Evolutionary conservation across 2,888 invertebrate species (phyloP).

Genomic region (Tinea pellionella): DNA sequence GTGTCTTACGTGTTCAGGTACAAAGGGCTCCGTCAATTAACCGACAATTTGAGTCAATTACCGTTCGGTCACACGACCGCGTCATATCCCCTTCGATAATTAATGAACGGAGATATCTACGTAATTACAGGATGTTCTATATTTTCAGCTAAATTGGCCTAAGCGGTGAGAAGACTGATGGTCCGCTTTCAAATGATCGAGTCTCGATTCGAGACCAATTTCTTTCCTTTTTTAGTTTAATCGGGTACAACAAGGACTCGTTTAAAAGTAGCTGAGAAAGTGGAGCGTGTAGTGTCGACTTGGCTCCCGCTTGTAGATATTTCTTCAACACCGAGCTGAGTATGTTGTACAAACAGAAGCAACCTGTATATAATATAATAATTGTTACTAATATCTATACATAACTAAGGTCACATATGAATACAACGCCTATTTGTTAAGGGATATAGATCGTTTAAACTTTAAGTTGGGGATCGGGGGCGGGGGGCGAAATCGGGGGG

Average conservation of each 20-base stretch:
- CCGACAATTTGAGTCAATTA: conserved; percentile 3
- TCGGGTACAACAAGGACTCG: too few species aligned
- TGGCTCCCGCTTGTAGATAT: too few species aligned
- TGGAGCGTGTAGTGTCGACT: too few species aligned
- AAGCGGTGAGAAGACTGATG: too few species aligned
- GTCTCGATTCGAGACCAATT: too few species aligned
- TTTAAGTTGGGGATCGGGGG: neutral
- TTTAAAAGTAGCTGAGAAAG: too few species aligned
- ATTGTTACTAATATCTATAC: neutral
- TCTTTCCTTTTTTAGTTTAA: too few species aligned
- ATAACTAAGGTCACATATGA: neutral
- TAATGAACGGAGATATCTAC: neutral
- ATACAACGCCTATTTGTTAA: neutral
- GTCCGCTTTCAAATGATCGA: too few species aligned
- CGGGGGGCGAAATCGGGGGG: neutral
- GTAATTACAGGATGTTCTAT: neutral
- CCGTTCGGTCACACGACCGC: neutral
- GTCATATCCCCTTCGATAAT: neutral
- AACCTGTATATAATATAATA: neutral
- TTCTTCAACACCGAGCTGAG: too few species aligned
- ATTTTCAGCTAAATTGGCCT: too few species aligned
- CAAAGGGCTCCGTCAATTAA: neutral
- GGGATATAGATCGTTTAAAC: neutral
- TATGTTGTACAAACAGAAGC: neutral
- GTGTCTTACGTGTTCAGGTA: neutral